Evolutionary conservation across 2,797 vertebrate species (phyloP).

Genomic region (Phrynocephalus guinanensis): DNA sequence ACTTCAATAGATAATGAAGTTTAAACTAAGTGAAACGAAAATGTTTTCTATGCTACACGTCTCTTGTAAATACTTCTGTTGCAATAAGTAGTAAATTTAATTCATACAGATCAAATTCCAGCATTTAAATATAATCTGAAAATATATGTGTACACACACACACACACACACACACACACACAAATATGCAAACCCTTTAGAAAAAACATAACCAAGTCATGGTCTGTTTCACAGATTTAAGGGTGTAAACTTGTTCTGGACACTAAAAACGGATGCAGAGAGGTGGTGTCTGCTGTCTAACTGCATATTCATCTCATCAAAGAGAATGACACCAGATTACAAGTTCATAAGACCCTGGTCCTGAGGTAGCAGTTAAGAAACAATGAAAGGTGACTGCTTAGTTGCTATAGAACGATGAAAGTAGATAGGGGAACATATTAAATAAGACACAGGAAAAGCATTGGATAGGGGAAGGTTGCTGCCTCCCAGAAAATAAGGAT

Average conservation of each 20-base stretch:
- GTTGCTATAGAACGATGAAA: constrained; percentile 49
- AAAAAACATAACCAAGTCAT: constrained; percentile 5
- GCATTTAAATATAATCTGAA: not conserved
- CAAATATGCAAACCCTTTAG: constrained; percentile 31
- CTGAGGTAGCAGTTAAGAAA: constrained; percentile 51
- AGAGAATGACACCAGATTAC: constrained; percentile 61
- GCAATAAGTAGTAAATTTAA: not conserved
- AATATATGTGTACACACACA: not conserved
- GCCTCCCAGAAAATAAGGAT: constrained; percentile 3
- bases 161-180: not conserved
- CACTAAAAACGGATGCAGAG: constrained; percentile 46
- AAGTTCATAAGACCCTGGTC: constrained; percentile 72
- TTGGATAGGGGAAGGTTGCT: constrained; percentile 2
- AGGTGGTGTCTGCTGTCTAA: constrained; percentile 65
- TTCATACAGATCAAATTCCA: not conserved
- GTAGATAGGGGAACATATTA: constrained; percentile 54
- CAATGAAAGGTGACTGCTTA: constrained; percentile 69
- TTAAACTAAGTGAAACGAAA: constrained; percentile 6
- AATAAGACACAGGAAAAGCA: constrained; percentile 25
- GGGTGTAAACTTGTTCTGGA: constrained; percentile 44
- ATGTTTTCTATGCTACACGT: constrained; percentile 9
- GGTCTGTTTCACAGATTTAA: constrained; percentile 28
- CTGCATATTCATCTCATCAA: constrained; percentile 56
- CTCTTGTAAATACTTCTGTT: constrained; percentile 6
- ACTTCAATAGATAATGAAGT: constrained; percentile 27